Percentiles rank a stretch among this genome's conserved stretches.
These are phyloP conservation scores for Crotalus tigris DNA, from an alignment of 2,113 vertebrate genomes.

Conservation along the genomic window DNA sequence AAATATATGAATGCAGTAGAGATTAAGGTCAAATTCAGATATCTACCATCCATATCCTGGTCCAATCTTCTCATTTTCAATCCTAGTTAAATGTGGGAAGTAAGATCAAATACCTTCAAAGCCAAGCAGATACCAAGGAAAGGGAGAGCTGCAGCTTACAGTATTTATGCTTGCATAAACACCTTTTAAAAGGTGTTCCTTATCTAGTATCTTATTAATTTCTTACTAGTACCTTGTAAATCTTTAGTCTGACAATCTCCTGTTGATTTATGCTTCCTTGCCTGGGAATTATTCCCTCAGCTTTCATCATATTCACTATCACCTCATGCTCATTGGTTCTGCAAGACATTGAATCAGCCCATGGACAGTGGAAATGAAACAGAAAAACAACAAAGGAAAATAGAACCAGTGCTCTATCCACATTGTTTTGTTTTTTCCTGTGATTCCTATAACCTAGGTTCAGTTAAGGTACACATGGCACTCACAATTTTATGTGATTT, in stretches of 20 bases:
- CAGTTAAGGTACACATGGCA: background rate
- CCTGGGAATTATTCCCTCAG: background rate
- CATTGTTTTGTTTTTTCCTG: background rate
- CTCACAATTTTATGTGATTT: background rate
- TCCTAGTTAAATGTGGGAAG: background rate
- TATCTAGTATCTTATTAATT: background rate
- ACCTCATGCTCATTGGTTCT: background rate
- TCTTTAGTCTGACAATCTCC: background rate
- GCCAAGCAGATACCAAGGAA: background rate
- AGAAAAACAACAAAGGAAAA: background rate
- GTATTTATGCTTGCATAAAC: background rate
- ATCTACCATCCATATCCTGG: background rate
- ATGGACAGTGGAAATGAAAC: background rate
- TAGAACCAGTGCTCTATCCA: background rate
- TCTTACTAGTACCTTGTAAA: background rate
- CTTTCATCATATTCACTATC: background rate
- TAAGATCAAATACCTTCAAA: background rate
- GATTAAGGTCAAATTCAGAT: background rate
- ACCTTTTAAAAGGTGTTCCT: background rate
- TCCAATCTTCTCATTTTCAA: background rate
- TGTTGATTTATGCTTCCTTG: background rate
- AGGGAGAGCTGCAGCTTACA: background rate
- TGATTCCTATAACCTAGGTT: background rate
- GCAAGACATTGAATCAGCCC: background rate
- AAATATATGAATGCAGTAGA: background rate